phyloP scores from a whole-genome alignment of 1,140 invertebrate species.

The Manduca sexta region DNA sequence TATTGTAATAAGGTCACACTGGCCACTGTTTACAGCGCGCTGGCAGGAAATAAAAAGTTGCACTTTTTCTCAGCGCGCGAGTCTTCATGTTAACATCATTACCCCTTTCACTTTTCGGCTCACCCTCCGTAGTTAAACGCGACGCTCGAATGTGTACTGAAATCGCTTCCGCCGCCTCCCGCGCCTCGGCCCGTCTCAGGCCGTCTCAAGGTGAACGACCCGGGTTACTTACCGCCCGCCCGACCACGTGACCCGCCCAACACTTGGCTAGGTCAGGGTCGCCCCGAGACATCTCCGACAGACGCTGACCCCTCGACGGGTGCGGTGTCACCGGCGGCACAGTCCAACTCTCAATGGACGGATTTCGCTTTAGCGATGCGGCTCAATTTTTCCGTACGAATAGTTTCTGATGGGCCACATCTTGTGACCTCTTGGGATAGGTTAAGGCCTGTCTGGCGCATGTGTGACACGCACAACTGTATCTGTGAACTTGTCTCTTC shows the following conservation, averaged over 20 bases:
- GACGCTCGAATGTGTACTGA: not conserved
- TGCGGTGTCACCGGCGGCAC: constrained; percentile 5
- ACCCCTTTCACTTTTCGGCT: too few relatives aligned
- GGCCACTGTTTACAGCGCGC: too few relatives aligned
- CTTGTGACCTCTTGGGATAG: constrained; percentile 49
- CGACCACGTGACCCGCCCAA: constrained; percentile 55
- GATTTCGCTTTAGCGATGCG: constrained; percentile 35
- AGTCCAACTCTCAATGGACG: constrained; percentile 25
- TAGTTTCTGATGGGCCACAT: constrained; percentile 49
- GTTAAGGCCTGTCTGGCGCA: constrained; percentile 28
- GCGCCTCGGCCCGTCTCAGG: constrained; percentile 44
- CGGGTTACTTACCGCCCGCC: constrained; percentile 48
- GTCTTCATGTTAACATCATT: too few relatives aligned
- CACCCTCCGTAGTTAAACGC: not conserved
- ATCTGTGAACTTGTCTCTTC: too few relatives aligned
- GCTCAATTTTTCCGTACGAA: constrained; percentile 62
- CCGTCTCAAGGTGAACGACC: constrained; percentile 64
- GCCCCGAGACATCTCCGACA: constrained; percentile 38
- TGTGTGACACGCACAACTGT: not conserved
- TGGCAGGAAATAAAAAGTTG: too few relatives aligned
- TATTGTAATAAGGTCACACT: too few relatives aligned
- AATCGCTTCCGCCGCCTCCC: constrained; percentile 17
- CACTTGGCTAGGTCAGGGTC: constrained; percentile 62
- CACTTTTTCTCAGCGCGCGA: too few relatives aligned
- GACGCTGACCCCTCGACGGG: constrained; percentile 28